Conservation (phyloP, 2,888 invertebrate species). For the Spilarctia lutea region DNA sequence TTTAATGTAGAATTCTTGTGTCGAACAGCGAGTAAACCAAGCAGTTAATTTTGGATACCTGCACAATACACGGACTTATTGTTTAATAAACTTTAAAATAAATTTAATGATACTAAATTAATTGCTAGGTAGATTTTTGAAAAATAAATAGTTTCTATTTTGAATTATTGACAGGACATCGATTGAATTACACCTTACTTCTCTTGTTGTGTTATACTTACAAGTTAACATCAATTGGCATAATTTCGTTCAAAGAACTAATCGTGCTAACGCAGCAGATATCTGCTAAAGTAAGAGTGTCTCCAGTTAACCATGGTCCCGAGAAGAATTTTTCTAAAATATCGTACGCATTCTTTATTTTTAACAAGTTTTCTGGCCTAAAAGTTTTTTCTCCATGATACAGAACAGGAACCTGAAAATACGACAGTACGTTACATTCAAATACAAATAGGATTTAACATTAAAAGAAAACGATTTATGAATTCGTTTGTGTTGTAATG, state of each 20-base stretch:
- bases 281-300: slow-evolving; percentile 88
- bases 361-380: slow-evolving; percentile 56
- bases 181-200: neutral
- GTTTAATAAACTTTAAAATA: neutral
- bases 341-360: slow-evolving; percentile 59
- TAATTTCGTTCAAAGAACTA: slow-evolving; percentile 71
- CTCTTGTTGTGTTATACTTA: slow-evolving; percentile 50
- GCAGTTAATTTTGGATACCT: slow-evolving; percentile 65
- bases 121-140: too few relatives aligned
- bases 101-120: too few relatives aligned
- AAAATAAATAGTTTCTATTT: too few relatives aligned
- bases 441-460: neutral
- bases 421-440: neutral
- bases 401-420: slow-evolving; percentile 59
- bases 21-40: slow-evolving; percentile 64
- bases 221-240: slow-evolving; percentile 63
- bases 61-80: slow-evolving; percentile 3
- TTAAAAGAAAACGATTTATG: neutral
- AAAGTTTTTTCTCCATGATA: slow-evolving; percentile 56
- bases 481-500: neutral
- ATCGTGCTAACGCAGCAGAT: slow-evolving; percentile 84
- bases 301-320: slow-evolving; percentile 85
- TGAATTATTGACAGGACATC: neutral
- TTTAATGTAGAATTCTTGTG: slow-evolving; percentile 65
- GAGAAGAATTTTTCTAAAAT: slow-evolving; percentile 83